A percentile compares a stretch with the other conserved stretches of the same genome.
phyloP scores from a whole-genome alignment of 2,888 invertebrate species.

The Pyrocoelia pectoralis region DNA sequence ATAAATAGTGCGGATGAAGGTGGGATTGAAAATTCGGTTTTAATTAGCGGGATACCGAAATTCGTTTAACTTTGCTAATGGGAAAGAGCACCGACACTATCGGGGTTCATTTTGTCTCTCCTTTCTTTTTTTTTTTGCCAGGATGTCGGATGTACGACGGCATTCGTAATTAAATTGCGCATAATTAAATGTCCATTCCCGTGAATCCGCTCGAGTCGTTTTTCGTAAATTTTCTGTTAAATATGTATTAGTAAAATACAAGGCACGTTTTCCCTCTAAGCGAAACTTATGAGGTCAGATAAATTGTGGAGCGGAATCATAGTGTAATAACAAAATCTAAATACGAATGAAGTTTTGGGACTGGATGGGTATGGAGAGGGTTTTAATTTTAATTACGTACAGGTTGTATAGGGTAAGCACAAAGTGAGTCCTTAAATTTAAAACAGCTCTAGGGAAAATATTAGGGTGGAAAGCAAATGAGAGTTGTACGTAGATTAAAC shows the following conservation, averaged over 20 bases:
- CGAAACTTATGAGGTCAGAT: constrained; percentile 6
- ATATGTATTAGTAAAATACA: constrained; percentile 5
- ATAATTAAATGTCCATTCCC: too few relatives aligned
- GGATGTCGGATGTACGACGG: too few relatives aligned
- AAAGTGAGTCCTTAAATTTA: constrained; percentile 34
- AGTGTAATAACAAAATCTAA: constrained; percentile 30
- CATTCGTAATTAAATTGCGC: too few relatives aligned
- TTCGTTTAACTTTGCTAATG: too few relatives aligned
- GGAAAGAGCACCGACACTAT: too few relatives aligned
- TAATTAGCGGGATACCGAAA: too few relatives aligned
- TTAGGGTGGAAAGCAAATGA: constrained; percentile 27
- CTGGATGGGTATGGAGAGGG: constrained; percentile 18
- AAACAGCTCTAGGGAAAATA: constrained; percentile 32
- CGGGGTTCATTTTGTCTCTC: too few relatives aligned
- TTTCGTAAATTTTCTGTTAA: neutral
- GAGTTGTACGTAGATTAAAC: constrained; percentile 28
- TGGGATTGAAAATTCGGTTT: too few relatives aligned
- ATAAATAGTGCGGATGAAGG: too few relatives aligned
- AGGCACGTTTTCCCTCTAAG: neutral
- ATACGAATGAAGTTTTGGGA: constrained; percentile 22
- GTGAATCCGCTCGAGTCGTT: too few relatives aligned
- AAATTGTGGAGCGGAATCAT: constrained; percentile 19
- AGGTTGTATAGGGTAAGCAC: constrained; percentile 33
- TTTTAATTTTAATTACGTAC: constrained; percentile 36
- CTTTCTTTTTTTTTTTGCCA: too few relatives aligned